These are phyloP conservation scores for Melanotus villosus DNA, from an alignment of 2,888 invertebrate species.

Conservation along the genomic window DNA sequence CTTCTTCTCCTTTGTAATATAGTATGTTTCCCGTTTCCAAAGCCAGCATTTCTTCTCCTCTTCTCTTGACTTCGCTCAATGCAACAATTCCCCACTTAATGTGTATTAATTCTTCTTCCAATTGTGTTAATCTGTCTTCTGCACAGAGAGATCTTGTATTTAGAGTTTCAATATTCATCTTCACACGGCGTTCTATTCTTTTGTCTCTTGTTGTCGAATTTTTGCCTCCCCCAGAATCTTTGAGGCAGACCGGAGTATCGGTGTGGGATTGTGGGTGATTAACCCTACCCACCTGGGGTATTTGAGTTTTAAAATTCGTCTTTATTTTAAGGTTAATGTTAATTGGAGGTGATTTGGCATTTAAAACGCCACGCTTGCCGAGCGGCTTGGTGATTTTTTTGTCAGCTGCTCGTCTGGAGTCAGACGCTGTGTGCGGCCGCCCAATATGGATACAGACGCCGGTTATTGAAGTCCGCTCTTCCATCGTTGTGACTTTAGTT, in stretches of 20 bases:
- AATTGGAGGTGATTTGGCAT: constrained; percentile 3
- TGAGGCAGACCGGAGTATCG: background rate
- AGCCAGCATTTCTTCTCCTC: background rate
- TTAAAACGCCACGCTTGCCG: no score
- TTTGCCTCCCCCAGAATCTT: no score
- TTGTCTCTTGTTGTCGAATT: constrained; percentile 6
- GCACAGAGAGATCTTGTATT: constrained; percentile 7
- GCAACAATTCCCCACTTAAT: constrained; percentile 4
- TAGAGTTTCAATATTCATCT: background rate
- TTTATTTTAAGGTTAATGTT: background rate
- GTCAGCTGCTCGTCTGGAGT: background rate
- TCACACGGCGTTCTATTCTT: background rate
- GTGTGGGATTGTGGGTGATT: background rate
- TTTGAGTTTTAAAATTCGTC: no score
- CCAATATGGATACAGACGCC: constrained; percentile 13
- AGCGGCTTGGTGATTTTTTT: background rate
- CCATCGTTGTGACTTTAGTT: no score
- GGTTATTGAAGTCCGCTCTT: no score
- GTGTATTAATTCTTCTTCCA: no score
- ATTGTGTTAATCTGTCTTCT: no score
- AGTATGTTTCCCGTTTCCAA: no score
- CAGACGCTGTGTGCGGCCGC: constrained; percentile 10
- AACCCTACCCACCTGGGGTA: no score
- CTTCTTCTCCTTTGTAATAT: constrained; percentile 8
- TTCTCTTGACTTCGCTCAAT: no score